Evolutionary conservation across 1,140 invertebrate species (phyloP).

Genomic region (Drosophila pruinosa): DNA sequence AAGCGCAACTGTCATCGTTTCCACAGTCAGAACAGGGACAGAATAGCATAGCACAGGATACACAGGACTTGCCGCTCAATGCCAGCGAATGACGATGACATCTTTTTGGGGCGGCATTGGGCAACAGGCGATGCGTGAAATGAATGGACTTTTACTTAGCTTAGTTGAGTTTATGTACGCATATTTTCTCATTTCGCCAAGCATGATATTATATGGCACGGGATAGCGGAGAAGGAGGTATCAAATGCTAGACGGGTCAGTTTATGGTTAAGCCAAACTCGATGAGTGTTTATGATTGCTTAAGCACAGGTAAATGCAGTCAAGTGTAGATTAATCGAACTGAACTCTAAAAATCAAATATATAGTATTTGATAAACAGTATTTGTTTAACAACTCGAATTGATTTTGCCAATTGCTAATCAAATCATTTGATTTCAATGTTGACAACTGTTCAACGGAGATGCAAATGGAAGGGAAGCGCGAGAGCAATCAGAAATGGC

Average conservation of each 20-base stretch:
- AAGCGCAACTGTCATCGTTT: conserved; percentile 78
- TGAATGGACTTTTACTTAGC: conserved; percentile 57
- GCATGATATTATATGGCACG: not conserved
- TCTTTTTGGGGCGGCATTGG: conserved; percentile 33
- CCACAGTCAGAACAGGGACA: not conserved
- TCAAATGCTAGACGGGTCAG: not conserved
- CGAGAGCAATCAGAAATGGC: not conserved
- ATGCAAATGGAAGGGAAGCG: not conserved
- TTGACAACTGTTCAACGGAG: not conserved
- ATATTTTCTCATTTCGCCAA: conserved; percentile 15
- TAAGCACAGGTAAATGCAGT: not conserved
- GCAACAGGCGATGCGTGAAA: conserved; percentile 65
- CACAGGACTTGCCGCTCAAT: not conserved
- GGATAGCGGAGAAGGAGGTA: not conserved
- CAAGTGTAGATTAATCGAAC: no score
- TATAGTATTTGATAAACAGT: no score
- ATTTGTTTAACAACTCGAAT: not conserved
- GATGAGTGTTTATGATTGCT: not conserved
- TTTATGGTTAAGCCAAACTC: not conserved
- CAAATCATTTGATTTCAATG: not conserved
- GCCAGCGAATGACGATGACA: conserved; percentile 15
- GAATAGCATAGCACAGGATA: no score
- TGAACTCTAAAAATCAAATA: no score
- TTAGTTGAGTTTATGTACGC: conserved; percentile 35
- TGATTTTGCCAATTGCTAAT: not conserved